A percentile compares a stretch with the other conserved stretches of the same genome.
phyloP scores from a whole-genome alignment of 2,113 vertebrate genomes.

The Thunnus maccoyii region DNA sequence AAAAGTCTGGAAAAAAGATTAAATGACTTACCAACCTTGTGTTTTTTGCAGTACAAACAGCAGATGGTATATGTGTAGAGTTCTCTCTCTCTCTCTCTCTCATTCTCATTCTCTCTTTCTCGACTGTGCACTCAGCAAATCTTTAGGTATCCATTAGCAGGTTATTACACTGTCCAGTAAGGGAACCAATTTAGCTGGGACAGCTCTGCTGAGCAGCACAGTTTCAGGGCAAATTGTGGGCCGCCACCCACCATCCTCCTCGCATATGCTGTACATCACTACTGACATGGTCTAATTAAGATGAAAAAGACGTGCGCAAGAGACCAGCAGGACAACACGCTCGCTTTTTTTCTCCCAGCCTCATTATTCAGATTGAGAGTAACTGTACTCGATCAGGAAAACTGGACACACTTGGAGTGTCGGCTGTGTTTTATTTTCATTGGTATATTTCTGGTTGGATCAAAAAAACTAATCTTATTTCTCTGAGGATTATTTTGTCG shows the following conservation, averaged over 20 bases:
- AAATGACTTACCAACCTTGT: slow-evolving; percentile 7
- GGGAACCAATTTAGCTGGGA: slow-evolving; percentile 74
- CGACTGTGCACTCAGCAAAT: slow-evolving; percentile 76
- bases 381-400: background rate
- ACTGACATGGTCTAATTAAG: slow-evolving; percentile 78
- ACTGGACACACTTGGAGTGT: background rate
- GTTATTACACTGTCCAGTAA: slow-evolving; percentile 80
- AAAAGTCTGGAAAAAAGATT: background rate
- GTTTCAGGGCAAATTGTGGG: slow-evolving; percentile 79
- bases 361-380: slow-evolving; percentile 11
- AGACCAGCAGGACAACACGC: slow-evolving; percentile 48
- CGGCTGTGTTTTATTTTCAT: background rate
- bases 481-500: too few species aligned
- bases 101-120: slow-evolving; percentile 28
- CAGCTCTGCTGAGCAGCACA: slow-evolving; percentile 84
- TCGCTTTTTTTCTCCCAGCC: background rate
- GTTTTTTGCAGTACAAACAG: slow-evolving; percentile 32
- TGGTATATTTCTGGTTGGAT: too few species aligned
- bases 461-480: too few species aligned
- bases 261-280: slow-evolving; percentile 75
- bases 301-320: slow-evolving; percentile 62
- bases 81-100: slow-evolving; percentile 11
- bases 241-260: slow-evolving; percentile 39
- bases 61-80: slow-evolving; percentile 4
- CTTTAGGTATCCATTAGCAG: slow-evolving; percentile 79